These are phyloP conservation scores for Drosophila mayaguana DNA, from an alignment of 2,888 invertebrate species.

Conservation along the genomic window DNA sequence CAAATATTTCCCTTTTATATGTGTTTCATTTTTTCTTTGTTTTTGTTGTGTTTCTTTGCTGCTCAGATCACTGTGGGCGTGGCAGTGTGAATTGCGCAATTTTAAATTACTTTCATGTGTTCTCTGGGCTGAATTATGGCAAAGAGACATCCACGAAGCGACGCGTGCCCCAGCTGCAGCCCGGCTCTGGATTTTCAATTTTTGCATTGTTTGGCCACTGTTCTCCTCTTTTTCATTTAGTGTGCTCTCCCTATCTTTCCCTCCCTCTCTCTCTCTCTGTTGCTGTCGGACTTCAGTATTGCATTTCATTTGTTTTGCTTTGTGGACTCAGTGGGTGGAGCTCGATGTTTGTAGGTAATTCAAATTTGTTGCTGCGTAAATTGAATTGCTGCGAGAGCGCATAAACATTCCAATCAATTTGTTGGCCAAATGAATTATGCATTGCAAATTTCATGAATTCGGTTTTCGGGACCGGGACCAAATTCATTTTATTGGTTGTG, in stretches of 20 bases:
- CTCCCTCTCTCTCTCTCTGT: no score
- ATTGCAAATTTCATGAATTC: constrained; percentile 54
- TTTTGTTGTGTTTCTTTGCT: background rate
- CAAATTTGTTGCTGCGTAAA: constrained; percentile 67
- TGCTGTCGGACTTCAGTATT: constrained; percentile 17
- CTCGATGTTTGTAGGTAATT: constrained; percentile 46
- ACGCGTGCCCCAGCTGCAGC: constrained; percentile 30
- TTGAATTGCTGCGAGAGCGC: constrained; percentile 63
- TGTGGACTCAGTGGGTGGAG: background rate
- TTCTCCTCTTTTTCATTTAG: background rate
- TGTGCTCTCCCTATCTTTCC: no score
- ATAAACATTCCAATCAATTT: constrained; percentile 73
- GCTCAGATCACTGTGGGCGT: constrained; percentile 44
- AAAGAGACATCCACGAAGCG: constrained; percentile 15
- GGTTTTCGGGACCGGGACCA: constrained; percentile 21
- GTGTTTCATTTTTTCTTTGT: background rate
- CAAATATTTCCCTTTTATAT: constrained; percentile 35
- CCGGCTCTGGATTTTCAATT: constrained; percentile 42
- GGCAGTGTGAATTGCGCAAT: constrained; percentile 42
- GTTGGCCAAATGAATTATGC: constrained; percentile 69
- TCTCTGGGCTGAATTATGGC: constrained; percentile 51
- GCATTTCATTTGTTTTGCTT: constrained; percentile 54
- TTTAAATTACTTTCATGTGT: constrained; percentile 63
- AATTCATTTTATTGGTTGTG: constrained; percentile 34
- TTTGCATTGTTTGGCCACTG: constrained; percentile 50